Evolutionary conservation across 2,888 invertebrate species (phyloP).

Genomic region (Parnassius orleans): DNA sequence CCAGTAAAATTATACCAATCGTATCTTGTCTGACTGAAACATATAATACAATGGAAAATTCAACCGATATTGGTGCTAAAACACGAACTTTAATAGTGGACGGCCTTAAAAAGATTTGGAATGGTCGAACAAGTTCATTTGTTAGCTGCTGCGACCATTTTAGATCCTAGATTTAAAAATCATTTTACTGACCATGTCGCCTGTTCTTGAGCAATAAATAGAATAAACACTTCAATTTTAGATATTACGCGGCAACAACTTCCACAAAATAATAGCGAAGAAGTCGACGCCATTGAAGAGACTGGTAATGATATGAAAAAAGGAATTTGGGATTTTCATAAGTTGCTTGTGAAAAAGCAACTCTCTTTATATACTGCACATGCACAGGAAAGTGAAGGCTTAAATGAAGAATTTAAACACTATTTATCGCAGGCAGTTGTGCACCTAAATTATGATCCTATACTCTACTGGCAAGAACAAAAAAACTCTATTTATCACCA

Average conservation of each 20-base stretch:
- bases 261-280: constrained; percentile 36
- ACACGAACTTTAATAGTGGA: constrained; percentile 19
- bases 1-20: constrained; percentile 42
- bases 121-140: constrained; percentile 34
- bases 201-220: constrained; percentile 33
- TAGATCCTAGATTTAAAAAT: constrained; percentile 38
- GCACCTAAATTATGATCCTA: constrained; percentile 40
- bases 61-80: constrained; percentile 35
- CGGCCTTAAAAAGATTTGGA: constrained; percentile 27
- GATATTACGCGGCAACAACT: constrained; percentile 33
- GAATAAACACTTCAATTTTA: constrained; percentile 36
- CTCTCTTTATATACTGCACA: constrained; percentile 31
- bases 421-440: constrained; percentile 45
- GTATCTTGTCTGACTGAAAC: constrained; percentile 36
- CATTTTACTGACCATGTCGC: constrained; percentile 36
- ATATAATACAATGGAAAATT: constrained; percentile 38
- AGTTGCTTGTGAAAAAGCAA: constrained; percentile 37
- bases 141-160: constrained; percentile 37
- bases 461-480: constrained; percentile 43
- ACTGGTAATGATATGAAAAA: constrained; percentile 29
- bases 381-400: constrained; percentile 36
- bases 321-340: constrained; percentile 30
- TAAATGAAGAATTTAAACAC: constrained; percentile 41
- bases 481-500: constrained; percentile 39
- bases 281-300: constrained; percentile 32